Evolutionary conservation across 2,797 vertebrate species (phyloP).

Genomic region (Onychomys arenicola): DNA sequence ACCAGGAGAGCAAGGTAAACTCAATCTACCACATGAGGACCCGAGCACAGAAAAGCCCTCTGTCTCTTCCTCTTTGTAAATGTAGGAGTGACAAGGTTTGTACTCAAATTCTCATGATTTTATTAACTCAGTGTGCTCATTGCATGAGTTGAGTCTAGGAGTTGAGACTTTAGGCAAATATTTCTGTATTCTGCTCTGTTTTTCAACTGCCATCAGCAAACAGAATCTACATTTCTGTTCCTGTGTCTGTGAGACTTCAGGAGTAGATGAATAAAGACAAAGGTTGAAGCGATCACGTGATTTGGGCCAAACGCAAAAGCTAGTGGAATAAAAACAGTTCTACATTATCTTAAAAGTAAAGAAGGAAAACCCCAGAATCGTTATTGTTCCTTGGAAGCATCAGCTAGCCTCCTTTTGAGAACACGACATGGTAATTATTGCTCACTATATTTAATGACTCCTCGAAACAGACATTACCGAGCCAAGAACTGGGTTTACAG

Average conservation of each 20-base stretch:
- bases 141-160: neutral
- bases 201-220: neutral
- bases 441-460: neutral
- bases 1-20: constrained; percentile 94
- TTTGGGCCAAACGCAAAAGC: neutral
- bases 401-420: neutral
- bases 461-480: neutral
- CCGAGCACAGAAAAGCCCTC: rapidly evolving
- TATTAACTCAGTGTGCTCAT: neutral
- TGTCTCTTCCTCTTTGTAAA: constrained; percentile 12
- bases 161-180: neutral
- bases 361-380: neutral
- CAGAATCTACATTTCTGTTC: neutral
- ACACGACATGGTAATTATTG: neutral
- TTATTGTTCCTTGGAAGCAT: neutral
- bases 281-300: neutral
- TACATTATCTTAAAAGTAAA: constrained; percentile 32
- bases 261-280: neutral
- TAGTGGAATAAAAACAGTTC: neutral
- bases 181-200: neutral
- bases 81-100: neutral
- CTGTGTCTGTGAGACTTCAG: neutral
- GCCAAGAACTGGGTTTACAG: neutral
- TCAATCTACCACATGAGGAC: rapidly evolving
- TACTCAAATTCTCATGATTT: neutral